Evolutionary conservation across 37 sponge, comb jelly and placozoan genomes (phyloP), one percentile per base, ranked within the genome.

Genomic region (Cladorhizidae sp.): DNA sequence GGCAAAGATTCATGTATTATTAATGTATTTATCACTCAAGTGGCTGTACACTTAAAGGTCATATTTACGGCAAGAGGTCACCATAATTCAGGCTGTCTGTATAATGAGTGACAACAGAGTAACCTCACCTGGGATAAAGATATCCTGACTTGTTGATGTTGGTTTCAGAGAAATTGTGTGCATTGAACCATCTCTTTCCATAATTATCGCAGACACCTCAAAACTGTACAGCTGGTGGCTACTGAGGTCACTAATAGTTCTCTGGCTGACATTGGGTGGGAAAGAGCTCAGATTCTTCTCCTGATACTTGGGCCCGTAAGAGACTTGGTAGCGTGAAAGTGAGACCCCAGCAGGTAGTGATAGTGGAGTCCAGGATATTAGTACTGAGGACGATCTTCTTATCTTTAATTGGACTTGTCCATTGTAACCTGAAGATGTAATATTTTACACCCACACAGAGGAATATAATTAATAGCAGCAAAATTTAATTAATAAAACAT

Each of bases 61-160:
- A n/a, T n/a, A n/a, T n/a, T n/a, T n/a, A n/a, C n/a, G n/a, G n/a
- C n/a, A n/a, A n/a, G n/a, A n/a, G n/a, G n/a, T n/a, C n/a, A n/a
- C n/a, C n/a, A n/a, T n/a, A n/a, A n/a, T n/a, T n/a, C n/a, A n/a
- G n/a, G n/a, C n/a, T n/a, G n/a, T n/a, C n/a, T n/a, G n/a, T n/a
- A n/a, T n/a, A n/a, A n/a, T n/a, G n/a, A n/a, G n/a, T n/a, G n/a
- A n/a, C n/a, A n/a, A n/a, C n/a, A n/a, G n/a, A n/a, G n/a, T n/a
- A n/a, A 9, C 49, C 67, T 65, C 36, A 65, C 67, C 36, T 35
- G 67, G 67, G 17, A 65, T 32, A 11, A 65, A 65, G 9, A 65
- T 5, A 31, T 65, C 28, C 61, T 17, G 61, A 17, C 28, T 18
- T 28, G 18, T 33, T 65, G 49, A 9, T 45, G 49, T 3, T 33